Evolutionary conservation across 2,113 vertebrate species (phyloP).

Genomic region (Aplodontia rufa): DNA sequence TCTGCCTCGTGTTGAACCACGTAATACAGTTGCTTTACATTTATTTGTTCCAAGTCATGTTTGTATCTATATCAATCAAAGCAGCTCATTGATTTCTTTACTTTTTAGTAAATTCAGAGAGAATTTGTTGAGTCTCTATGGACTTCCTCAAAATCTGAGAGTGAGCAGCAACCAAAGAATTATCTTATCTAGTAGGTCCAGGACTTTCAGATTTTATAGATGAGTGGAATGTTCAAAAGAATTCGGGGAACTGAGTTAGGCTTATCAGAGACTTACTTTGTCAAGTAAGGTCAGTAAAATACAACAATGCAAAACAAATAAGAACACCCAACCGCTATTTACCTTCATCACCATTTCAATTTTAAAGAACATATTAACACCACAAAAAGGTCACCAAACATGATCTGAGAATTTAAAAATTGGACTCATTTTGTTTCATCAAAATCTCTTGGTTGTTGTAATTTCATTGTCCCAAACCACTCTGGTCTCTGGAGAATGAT

Average conservation of each 20-base stretch:
- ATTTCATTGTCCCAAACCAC: background rate
- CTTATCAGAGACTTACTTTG: background rate
- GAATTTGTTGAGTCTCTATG: background rate
- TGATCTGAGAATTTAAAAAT: background rate
- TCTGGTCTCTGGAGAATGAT: background rate
- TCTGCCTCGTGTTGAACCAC: background rate
- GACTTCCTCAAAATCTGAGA: background rate
- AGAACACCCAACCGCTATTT: background rate
- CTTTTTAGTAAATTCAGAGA: background rate
- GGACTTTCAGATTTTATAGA: background rate
- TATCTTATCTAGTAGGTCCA: background rate
- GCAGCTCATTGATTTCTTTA: background rate
- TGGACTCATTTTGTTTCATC: background rate
- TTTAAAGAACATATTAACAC: background rate
- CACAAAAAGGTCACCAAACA: background rate
- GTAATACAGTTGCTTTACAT: background rate
- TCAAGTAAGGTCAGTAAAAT: background rate
- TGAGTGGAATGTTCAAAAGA: background rate
- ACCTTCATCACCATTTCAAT: background rate
- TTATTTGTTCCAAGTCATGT: slow-evolving; percentile 25
- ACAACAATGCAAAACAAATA: background rate
- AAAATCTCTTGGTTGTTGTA: background rate
- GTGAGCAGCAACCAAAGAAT: background rate
- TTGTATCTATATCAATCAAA: slow-evolving; percentile 3
- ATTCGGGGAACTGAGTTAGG: background rate